Evolutionary conservation across 1,140 invertebrate species (phyloP), one percentile per base, ranked within the genome.

Genomic region (Bombus superbus): DNA sequence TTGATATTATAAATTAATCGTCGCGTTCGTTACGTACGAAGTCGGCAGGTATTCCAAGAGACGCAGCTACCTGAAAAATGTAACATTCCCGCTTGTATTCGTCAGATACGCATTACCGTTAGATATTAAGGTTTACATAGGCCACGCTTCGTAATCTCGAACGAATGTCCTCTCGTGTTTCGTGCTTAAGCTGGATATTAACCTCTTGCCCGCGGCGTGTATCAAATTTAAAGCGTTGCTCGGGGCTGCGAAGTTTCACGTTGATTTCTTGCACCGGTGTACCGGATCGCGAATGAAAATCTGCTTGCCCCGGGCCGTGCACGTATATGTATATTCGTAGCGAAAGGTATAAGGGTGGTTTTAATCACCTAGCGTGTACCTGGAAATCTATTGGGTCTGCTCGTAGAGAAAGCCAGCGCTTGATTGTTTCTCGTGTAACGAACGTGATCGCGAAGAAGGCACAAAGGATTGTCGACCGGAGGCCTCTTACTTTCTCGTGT

Each of bases 341-440:
- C 15, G 8, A 15, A 1, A n/a, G 2, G 28, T 22, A 25, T 2
- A 35, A 8, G 47, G 18, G n/a, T 3, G 11, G 1, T 44, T 32
- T 81, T 81, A 73, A 81, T 62, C 28, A 22, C 2, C n/a, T 75
- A 15, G 64, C 47, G 4, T 53, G 18, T 62, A 44, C 5, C 28
- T 59, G 10, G 25, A 69, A 47, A 53, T 53, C 32, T 80, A 38
- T 38, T 80, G n/a, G 9, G 32, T 69, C 13, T 69, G 64, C n/a
- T 80, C 40, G 64, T 32, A 69, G 78, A 69, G 78, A 80, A 80
- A 80, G 53, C 25, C 8, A 1, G 11, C 59, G 25, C 22, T 6
- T 68, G 32, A 79, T 79, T n/a, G 42, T 78, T 64, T 18, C 38
- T 44, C 1, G 40, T 42, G 22, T 44, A 22, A 69, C 22, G n/a